Conservation (phyloP, 2,113 vertebrate species). For the Syngnathus floridae region DNA sequence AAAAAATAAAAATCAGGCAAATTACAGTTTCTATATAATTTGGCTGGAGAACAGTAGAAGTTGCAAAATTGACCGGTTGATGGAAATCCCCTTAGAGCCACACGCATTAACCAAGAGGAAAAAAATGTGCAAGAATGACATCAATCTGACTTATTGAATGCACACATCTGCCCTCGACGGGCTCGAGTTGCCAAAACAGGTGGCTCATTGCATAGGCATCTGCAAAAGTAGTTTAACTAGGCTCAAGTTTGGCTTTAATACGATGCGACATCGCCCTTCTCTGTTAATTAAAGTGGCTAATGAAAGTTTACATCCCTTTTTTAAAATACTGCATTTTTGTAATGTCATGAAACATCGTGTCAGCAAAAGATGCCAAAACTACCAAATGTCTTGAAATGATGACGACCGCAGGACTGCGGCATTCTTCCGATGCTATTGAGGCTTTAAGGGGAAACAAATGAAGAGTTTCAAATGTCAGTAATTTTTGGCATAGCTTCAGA, state of each 20-base stretch:
- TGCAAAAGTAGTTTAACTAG: conserved; percentile 1
- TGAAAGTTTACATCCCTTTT: neutral
- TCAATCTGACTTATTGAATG: conserved; percentile 7
- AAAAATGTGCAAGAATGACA: conserved; percentile 14
- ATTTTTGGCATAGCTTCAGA: neutral
- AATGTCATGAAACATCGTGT: neutral
- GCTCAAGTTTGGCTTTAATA: conserved; percentile 1
- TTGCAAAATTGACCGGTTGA: conserved; percentile 34
- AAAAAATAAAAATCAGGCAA: conserved; percentile 37
- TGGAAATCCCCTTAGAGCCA: conserved; percentile 31
- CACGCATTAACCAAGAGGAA: conserved; percentile 7
- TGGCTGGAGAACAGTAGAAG: conserved; percentile 55
- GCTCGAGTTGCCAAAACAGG: conserved; percentile 7
- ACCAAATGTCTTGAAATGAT: neutral
- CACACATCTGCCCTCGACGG: conserved; percentile 3
- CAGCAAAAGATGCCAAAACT: neutral
- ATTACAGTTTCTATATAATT: conserved; percentile 55
- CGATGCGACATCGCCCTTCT: neutral
- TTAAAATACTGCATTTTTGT: neutral
- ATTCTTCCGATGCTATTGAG: neutral
- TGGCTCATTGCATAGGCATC: conserved; percentile 8
- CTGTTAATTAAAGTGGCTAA: neutral
- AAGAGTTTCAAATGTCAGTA: neutral
- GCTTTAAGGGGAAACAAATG: neutral
- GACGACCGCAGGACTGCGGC: neutral